These are phyloP conservation scores for human DNA, from an alignment of 2,113 vertebrate species.

Conservation along the genomic window GRCh38 chr1:87970501-87971000, in stretches of 20 bases:
- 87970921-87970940: background rate
- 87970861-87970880: background rate
- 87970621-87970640: background rate
- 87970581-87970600: background rate
- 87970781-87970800: background rate
- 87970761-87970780: too few species aligned
- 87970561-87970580: background rate
- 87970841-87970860: background rate
- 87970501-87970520: background rate
- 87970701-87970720: background rate
- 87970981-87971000: background rate
- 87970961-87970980: background rate
- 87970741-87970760: background rate
- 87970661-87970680: background rate
- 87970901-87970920: background rate
- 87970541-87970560: background rate
- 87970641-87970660: background rate
- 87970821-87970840: background rate
- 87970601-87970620: background rate
- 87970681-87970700: background rate
- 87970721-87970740: background rate
- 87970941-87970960: accelerated
- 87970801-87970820: background rate
- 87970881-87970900: background rate
- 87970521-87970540: background rate